Percentiles rank a stretch among this genome's conserved stretches.
These are phyloP conservation scores for Scylla paramamosain DNA, from an alignment of 1,140 invertebrate species.

Conservation along the genomic window DNA sequence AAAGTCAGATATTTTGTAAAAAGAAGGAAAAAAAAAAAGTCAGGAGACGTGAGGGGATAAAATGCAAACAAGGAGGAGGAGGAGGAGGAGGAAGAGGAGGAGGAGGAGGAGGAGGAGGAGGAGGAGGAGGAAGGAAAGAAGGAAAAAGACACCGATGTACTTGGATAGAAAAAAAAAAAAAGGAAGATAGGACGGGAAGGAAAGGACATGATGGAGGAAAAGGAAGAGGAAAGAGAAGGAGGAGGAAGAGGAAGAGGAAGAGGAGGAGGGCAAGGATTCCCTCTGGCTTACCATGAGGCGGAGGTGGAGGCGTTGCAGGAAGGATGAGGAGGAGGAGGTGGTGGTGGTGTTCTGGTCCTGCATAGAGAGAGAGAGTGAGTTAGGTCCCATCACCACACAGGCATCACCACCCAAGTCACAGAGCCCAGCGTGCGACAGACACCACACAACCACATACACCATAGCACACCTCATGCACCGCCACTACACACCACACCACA, in stretches of 20 bases:
- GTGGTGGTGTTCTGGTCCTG: slow-evolving; percentile 61
- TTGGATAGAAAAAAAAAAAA: not conserved
- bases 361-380: slow-evolving; percentile 7
- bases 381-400: slow-evolving; percentile 30
- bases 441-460: no score
- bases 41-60: not conserved
- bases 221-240: not conserved
- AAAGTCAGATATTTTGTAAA: not conserved
- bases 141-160: not conserved
- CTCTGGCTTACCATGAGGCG: slow-evolving; percentile 56
- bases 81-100: not conserved
- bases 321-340: slow-evolving; percentile 36
- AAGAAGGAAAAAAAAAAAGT: not conserved
- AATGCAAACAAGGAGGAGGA: not conserved
- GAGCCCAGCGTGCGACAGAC: not conserved
- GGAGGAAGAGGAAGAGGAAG: not conserved
- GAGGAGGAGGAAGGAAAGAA: slow-evolving; percentile 1
- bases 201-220: not conserved
- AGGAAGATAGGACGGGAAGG: not conserved
- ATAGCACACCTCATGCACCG: not conserved
- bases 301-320: slow-evolving; percentile 70
- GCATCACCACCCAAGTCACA: not conserved
- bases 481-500: not conserved
- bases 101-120: not conserved
- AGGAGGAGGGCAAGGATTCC: not conserved